phyloP scores from a whole-genome alignment of 2,797 vertebrate species.

The Falco biarmicus region DNA sequence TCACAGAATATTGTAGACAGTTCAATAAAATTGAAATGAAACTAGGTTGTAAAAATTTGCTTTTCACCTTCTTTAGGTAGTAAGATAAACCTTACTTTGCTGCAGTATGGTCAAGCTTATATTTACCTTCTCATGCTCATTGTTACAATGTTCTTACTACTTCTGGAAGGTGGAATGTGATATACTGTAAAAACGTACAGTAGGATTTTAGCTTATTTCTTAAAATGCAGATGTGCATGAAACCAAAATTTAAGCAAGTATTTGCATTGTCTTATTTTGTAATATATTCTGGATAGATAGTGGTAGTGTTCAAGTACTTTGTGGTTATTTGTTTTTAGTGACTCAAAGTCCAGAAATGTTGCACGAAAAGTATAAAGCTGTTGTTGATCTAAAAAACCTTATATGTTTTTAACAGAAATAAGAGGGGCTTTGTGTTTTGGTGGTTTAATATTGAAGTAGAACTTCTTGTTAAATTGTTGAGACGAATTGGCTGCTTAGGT shows the following conservation, averaged over 20 bases:
- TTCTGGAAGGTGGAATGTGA: conserved; percentile 66
- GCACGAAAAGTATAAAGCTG: conserved; percentile 47
- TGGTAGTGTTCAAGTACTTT: conserved; percentile 41
- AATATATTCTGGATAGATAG: conserved; percentile 59
- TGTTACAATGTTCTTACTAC: conserved; percentile 44
- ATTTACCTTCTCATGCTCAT: conserved; percentile 34
- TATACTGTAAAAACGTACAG: conserved; percentile 48
- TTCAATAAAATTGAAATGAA: conserved; percentile 70
- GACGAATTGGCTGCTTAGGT: conserved; percentile 42
- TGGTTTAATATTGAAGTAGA: conserved; percentile 23
- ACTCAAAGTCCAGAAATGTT: conserved; percentile 56
- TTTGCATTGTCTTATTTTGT: conserved; percentile 66
- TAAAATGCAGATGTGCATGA: conserved; percentile 52
- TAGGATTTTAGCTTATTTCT: conserved; percentile 53
- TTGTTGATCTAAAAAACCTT: conserved; percentile 34
- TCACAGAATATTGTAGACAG: conserved; percentile 73
- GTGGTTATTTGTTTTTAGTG: conserved; percentile 49
- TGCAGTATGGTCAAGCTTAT: conserved; percentile 20
- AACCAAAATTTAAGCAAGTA: conserved; percentile 56
- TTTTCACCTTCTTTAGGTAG: conserved; percentile 70
- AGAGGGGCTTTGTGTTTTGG: conserved; percentile 11
- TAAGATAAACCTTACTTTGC: conserved; percentile 37
- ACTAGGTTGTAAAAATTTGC: conserved; percentile 65
- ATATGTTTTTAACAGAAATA: conserved; percentile 21
- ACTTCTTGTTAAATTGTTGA: conserved; percentile 30